Evolutionary conservation across 1,140 invertebrate genomes (phyloP).

Genomic region (Drosophila lacteicornis): DNA sequence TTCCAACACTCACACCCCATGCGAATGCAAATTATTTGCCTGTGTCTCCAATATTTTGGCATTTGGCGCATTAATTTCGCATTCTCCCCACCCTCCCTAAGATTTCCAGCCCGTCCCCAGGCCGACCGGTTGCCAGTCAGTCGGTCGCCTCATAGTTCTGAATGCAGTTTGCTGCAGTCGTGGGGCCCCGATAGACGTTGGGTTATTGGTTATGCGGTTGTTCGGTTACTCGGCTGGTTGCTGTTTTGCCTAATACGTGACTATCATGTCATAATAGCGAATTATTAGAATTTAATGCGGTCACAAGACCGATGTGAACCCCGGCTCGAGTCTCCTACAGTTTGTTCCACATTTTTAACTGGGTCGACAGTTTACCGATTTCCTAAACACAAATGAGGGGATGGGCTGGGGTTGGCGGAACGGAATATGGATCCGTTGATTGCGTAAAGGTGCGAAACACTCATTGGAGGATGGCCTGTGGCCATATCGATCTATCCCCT

Average conservation of each 20-base stretch:
- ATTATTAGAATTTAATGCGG: conserved; percentile 82
- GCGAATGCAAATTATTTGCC: conserved; percentile 71
- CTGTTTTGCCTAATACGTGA: conserved; percentile 79
- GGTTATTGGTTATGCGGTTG: conserved; percentile 37
- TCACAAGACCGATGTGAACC: conserved; percentile 41
- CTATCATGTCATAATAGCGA: conserved; percentile 83
- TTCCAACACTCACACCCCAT: conserved; percentile 29
- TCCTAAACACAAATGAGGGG: not conserved
- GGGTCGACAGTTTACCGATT: conserved; percentile 29
- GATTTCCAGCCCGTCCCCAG: conserved; percentile 4
- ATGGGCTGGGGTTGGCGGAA: too few relatives aligned
- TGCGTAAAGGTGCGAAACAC: conserved; percentile 65
- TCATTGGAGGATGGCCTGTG: conserved; percentile 22
- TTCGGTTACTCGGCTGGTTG: conserved; percentile 39
- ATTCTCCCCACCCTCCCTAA: conserved; percentile 27
- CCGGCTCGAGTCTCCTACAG: conserved; percentile 8
- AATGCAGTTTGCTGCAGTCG: conserved; percentile 60
- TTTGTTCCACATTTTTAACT: conserved; percentile 37
- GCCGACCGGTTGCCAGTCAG: conserved; percentile 54
- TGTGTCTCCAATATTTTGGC: conserved; percentile 77
- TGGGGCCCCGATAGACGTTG: conserved; percentile 47
- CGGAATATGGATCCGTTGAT: not conserved
- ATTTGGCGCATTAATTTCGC: conserved; percentile 79
- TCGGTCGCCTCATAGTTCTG: conserved; percentile 76
- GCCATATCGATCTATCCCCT: conserved; percentile 4